These are phyloP conservation scores for Catharus bicknelli DNA, from an alignment of 2,113 vertebrate genomes.

Conservation along the genomic window DNA sequence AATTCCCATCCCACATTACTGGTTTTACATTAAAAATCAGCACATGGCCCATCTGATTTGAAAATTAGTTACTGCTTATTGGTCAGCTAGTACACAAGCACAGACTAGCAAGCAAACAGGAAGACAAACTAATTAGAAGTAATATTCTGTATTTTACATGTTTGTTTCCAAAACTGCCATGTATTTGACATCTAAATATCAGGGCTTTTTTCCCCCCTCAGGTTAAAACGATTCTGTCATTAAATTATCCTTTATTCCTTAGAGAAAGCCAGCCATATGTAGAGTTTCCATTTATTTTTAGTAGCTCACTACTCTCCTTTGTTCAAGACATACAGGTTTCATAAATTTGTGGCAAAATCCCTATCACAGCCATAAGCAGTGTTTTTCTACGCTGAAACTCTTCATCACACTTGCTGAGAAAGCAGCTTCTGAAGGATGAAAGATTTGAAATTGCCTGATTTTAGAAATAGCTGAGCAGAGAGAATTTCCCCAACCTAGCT, in stretches of 20 bases:
- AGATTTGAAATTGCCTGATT: neutral
- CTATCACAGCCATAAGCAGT: neutral
- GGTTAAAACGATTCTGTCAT: neutral
- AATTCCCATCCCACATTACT: neutral
- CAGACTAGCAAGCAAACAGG: neutral
- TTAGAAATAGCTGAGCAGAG: neutral
- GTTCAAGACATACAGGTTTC: neutral
- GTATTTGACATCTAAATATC: neutral
- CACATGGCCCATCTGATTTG: neutral
- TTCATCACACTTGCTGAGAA: neutral
- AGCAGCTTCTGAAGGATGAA: neutral
- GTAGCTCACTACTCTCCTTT: neutral
- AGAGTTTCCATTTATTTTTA: neutral
- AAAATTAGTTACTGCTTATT: neutral
- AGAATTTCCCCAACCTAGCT: neutral
- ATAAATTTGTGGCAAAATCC: neutral
- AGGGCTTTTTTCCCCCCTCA: accelerated
- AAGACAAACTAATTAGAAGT: neutral
- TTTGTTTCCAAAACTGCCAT: neutral
- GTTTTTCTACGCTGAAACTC: neutral
- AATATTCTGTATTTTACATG: neutral
- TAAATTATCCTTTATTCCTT: neutral
- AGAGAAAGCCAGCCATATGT: neutral
- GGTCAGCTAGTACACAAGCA: neutral
- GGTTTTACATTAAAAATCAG: neutral